Base-by-base conservation (phyloP, 2,888 invertebrate genomes). In the Melieria crassipennis region DNA sequence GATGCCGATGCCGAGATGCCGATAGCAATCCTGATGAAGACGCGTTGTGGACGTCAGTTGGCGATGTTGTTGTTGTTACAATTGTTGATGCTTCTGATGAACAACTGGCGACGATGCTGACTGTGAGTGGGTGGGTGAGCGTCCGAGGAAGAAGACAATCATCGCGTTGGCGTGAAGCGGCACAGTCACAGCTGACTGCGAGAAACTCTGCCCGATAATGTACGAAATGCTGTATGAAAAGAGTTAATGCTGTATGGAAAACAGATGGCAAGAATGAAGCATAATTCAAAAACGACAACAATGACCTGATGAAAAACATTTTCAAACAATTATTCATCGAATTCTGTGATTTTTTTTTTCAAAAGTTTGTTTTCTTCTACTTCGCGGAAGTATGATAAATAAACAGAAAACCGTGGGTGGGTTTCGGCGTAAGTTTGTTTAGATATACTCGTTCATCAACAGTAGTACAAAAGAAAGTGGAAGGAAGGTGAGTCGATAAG, bases 261-360 rank as follows among this genome's bases (percentile, higher is more conserved):
- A 56, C 10, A 4, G 30, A n/a, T 16, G 30, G 4, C 13, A 16
- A 7, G 5, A n/a, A n/a, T 56, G 43, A 11, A 61, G n/a, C n/a
- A 61, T 61, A 43, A 9, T 6, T 45, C 4, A 42, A 50, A 63
- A 30, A 16, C 42, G 1, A 4, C 1, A 42, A 42, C 2, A 9
- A 7, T 16, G 13, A 45, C 46, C 65, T 65, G 65, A n/a, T 65
- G 65, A 56, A 56, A 65, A 65, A 30, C 65, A 56, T 46, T 65
- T 65, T 13, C 48, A 48, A 63, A 13, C 13, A 47, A 62, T 13
- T 62, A 9, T 47, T 47, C 46, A 2, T 30, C 30, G 30, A 30
- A 30, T 9, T 16, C 5, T 9, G 46, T 47, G 9, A 43, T 62
- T 62, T 63, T 30, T n/a, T 63, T 45, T 45, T 46, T 16, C 46